A percentile compares a stretch with the other conserved stretches of the same genome.
These are phyloP conservation scores for Sussaba pulchella DNA, from an alignment of 2,888 invertebrate genomes.

Conservation along the genomic window DNA sequence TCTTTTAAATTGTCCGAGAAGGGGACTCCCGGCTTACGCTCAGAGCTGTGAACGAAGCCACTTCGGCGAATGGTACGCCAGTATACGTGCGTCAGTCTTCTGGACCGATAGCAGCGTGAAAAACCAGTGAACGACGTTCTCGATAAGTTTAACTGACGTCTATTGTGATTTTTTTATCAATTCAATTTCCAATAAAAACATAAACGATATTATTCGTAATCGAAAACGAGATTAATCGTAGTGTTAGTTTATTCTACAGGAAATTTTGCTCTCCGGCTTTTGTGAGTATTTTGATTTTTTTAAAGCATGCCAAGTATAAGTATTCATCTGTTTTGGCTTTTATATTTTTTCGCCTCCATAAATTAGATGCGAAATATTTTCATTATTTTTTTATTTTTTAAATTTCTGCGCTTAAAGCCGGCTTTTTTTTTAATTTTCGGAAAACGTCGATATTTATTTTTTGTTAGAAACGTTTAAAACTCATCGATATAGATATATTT, in stretches of 20 bases:
- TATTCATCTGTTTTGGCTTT: too few relatives aligned
- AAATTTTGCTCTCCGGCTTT: conserved; percentile 20
- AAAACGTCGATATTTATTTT: too few relatives aligned
- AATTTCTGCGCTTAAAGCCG: not conserved
- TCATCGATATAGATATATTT: too few relatives aligned
- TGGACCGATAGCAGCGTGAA: conserved; percentile 55
- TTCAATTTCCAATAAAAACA: conserved; percentile 10
- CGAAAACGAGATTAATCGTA: too few relatives aligned
- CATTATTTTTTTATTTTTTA: too few relatives aligned
- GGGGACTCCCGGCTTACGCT: conserved; percentile 62
- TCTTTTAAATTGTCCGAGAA: conserved; percentile 64
- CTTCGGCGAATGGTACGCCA: conserved; percentile 55
- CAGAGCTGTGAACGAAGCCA: conserved; percentile 56
- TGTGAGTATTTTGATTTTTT: conserved; percentile 35
- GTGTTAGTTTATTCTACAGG: conserved; percentile 33
- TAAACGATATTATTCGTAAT: too few relatives aligned
- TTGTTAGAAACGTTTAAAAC: too few relatives aligned
- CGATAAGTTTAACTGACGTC: conserved; percentile 15
- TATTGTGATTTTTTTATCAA: conserved; percentile 3
- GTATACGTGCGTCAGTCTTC: conserved; percentile 58
- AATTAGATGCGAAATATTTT: too few relatives aligned
- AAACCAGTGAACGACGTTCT: conserved; percentile 39
- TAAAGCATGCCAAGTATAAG: not conserved
- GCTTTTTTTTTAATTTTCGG: not conserved
- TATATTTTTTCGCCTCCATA: too few relatives aligned